Evolutionary conservation across 2,888 invertebrate genomes (phyloP), one percentile per base, ranked within the genome.

Genomic region (Euzetes globulus): DNA sequence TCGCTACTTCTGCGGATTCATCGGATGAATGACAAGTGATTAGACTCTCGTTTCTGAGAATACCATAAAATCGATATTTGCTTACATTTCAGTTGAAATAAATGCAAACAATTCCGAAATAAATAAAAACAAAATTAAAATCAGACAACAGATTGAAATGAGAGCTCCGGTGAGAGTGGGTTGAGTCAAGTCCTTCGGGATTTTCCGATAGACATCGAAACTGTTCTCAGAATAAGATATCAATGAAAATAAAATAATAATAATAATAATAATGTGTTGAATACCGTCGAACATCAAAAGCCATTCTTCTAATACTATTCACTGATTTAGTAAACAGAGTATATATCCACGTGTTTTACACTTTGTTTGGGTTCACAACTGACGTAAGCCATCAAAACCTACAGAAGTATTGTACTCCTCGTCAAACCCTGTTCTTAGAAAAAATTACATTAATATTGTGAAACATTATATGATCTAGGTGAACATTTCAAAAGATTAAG

Each of bases 131-230:
- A 81, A 65, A 76, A 86, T 86, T 77, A 86, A 85, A 27, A 83
- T 75, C 47, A 84, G 81, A 78, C 86, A 85, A 77, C 81, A 79
- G 19, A 86, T 80, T 13, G 86, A 86, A 63, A 86, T 85, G 41
- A 83, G 79, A 29, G 86, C 86, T 47, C 86, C 86, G 15, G 85
- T 83, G 1, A 84, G 77, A 1, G 87, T 87, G 0, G 87, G 86
- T 79, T 87, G 86, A 0, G 87, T 87, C 75, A 87, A 81, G 80
- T 87, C 87, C 79, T 86, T 86, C 0, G 86, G 86, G 19, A 87
- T 83, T 79, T 87, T 87, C n/a, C 87, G 83, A 79, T 87, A 87
- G 70, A 87, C 84, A 78, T 87, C 87, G 76, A 87, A 83, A 79
- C 86, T 86, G 80, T 15, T 1, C 5, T 33, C 33, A 63, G 15